These are phyloP conservation scores for Mormyrus hasselquistii DNA, from an alignment of 2,797 vertebrate genomes.

Conservation along the genomic window DNA sequence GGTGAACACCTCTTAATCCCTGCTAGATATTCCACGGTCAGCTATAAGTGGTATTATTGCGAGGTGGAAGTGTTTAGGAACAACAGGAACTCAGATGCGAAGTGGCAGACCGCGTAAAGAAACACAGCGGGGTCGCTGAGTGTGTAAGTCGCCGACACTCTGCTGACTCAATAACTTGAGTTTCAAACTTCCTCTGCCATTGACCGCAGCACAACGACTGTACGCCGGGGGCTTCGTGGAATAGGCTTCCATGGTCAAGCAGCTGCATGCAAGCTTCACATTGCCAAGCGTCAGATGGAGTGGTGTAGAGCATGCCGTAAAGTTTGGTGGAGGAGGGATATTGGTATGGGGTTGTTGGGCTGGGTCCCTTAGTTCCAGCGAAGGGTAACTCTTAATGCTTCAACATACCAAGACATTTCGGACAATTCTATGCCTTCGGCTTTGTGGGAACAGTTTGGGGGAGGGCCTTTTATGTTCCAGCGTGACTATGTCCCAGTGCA, in stretches of 20 bases:
- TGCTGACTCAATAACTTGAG: background rate
- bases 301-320: background rate
- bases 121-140: background rate
- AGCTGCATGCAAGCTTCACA: background rate
- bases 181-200: background rate
- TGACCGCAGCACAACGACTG: background rate
- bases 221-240: background rate
- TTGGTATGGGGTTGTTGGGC: background rate
- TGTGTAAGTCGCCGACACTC: background rate
- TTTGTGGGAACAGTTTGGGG: background rate
- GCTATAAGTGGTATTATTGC: background rate
- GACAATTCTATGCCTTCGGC: background rate
- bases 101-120: background rate
- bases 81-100: background rate
- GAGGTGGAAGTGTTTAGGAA: background rate
- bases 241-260: background rate
- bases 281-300: background rate
- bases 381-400: background rate
- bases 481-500: background rate
- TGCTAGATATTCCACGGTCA: background rate
- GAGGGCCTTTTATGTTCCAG: background rate
- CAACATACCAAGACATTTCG: background rate
- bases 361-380: background rate
- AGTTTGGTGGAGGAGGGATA: background rate
- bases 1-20: background rate